Evolutionary conservation across 2,888 invertebrate species (phyloP), one percentile per base, ranked within the genome.

Genomic region (Alentia gelatinosa): DNA sequence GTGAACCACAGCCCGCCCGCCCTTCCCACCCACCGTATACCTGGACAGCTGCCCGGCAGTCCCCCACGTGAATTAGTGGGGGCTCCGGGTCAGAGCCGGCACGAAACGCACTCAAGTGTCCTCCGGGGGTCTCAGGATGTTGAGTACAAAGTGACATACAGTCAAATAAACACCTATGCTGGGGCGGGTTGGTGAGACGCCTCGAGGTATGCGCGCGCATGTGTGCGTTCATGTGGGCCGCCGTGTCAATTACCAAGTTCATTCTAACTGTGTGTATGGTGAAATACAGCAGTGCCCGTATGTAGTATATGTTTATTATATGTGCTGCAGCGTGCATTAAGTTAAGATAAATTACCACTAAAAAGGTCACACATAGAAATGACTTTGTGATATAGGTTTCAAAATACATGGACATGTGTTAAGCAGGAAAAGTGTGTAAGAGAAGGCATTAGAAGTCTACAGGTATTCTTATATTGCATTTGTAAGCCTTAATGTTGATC

Each of bases 141-240:
- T 83, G 40, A 83, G 83, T 83, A 40, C 83, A 83, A 83, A n/a
- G 83, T 40, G 83, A 83, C 40, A 40, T 40, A 83, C 83, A 83
- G 26, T 83, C 83, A 83, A 83, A 15, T 83, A 83, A 83, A 83
- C 83, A 83, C 40, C 68, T 68, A 68, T 68, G 26, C 30, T 68
- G n/a, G n/a, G n/a, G n/a, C n/a, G n/a, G n/a, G 56, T 19, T 19
- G 56, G 56, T 4, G 56, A 12, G 56, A n/a, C n/a, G 68, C 68
- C 68, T 30, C 68, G 12, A 68, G 68, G 68, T 68, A 68, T 68
- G 33, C 68, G 26, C 68, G 26, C 15, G 26, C 26, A 26, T 68
- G 30, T 30, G 30, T 68, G 33, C 26, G 33, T 68, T 26, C 12
- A 68, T 68, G 68, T 68, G 30, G 68, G 68, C 30, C 33, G 68